These are phyloP conservation scores for Coelopa frigida DNA, from an alignment of 1,140 invertebrate species.

Conservation along the genomic window DNA sequence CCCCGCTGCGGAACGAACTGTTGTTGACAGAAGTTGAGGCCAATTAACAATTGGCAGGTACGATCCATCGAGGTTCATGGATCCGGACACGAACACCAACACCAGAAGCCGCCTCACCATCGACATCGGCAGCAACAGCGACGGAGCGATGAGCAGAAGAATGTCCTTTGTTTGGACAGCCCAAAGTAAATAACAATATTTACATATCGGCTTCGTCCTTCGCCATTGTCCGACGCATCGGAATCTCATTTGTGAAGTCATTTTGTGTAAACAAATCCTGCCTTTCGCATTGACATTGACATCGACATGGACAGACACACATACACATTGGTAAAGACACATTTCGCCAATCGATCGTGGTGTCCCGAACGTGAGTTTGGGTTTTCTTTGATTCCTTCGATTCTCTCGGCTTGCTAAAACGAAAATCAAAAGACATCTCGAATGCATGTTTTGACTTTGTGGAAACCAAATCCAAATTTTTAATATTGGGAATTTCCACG, in stretches of 20 bases:
- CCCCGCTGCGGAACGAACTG: not conserved
- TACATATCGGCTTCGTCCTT: not conserved
- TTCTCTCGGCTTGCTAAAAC: not conserved
- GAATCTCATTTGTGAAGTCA: conserved; percentile 44
- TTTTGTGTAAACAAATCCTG: conserved; percentile 44
- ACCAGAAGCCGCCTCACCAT: not conserved
- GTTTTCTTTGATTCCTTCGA: too few species aligned
- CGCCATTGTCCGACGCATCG: too few species aligned
- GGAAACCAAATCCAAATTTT: too few species aligned
- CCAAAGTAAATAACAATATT: conserved; percentile 1
- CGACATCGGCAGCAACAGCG: too few species aligned
- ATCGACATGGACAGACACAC: too few species aligned
- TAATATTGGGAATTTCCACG: conserved; percentile 3
- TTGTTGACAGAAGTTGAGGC: not conserved
- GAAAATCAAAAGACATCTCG: conserved; percentile 3
- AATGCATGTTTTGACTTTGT: conserved; percentile 41
- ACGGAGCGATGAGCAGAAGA: too few species aligned
- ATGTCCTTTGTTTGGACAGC: too few species aligned
- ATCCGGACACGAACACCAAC: conserved; percentile 1
- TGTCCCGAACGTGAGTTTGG: too few species aligned
- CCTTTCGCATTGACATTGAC: conserved; percentile 19
- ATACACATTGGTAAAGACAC: too few species aligned
- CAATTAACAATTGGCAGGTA: too few species aligned
- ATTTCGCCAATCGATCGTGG: too few species aligned
- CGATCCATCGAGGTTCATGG: too few species aligned